Percentiles rank a stretch among this genome's conserved stretches.
Conservation (phyloP, 2,113 vertebrate genomes). For the Nycticryphes semicollaris region DNA sequence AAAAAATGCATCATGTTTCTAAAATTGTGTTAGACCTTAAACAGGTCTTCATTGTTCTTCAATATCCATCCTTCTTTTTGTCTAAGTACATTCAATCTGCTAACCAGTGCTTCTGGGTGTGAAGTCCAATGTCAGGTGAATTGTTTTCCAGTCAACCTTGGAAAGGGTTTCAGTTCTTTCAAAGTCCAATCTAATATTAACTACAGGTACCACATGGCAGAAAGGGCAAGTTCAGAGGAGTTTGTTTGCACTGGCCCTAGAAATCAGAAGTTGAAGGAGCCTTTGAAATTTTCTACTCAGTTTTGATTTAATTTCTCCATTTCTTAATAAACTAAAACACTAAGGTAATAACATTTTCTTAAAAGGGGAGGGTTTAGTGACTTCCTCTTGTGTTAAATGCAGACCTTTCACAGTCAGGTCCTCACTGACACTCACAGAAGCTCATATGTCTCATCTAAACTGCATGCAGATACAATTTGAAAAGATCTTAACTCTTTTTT, state of each 20-base stretch:
- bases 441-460: not conserved
- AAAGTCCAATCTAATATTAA: not conserved
- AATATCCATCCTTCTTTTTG: not conserved
- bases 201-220: not conserved
- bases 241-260: not conserved
- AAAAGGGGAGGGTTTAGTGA: not conserved
- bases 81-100: not conserved
- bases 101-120: not conserved
- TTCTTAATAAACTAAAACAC: not conserved
- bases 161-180: not conserved
- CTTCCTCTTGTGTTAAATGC: not conserved
- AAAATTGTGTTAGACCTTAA: not conserved
- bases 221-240: not conserved
- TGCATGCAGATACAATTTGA: not conserved
- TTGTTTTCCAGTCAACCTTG: not conserved
- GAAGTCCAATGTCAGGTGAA: not conserved
- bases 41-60: not conserved
- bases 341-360: not conserved
- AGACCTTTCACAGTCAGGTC: not conserved
- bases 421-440: not conserved
- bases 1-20: fast-evolving
- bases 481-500: not conserved
- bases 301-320: not conserved
- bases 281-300: not conserved
- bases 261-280: not conserved